Evolutionary conservation across 2,888 invertebrate genomes (phyloP), one percentile per base, ranked within the genome.

Genomic region (Erebia aethiops): DNA sequence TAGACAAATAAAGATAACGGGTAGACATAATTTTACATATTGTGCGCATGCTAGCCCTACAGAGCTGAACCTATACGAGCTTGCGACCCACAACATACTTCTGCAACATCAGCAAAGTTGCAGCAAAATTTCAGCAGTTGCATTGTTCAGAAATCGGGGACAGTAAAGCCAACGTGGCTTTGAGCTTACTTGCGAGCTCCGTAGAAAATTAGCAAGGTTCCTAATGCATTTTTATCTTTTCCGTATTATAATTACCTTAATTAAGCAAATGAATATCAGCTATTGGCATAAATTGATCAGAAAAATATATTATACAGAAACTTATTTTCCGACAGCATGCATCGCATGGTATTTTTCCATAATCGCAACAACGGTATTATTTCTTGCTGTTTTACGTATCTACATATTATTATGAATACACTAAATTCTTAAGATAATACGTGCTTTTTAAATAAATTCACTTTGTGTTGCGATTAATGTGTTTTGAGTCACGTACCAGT

Each of bases 351-450:
- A 41, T 51, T 60, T 61, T 41, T 68, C 60, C 60, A 61, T 54
- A 61, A 61, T 61, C 26, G 51, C 52, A 18, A 68, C 52, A 18
- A 68, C 41, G 51, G 51, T 67, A 52, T 67, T 67, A 60, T 67
- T 78, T 79, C 79, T 77, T 80, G 64, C 35, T 41, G 35, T n/a
- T 35, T 16, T 52, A 35, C 11, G 41, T 64, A 54, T 54, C 64
- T 64, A 35, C 46, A 61, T 62, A 62, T 60, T 63, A 63, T 52
- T 64, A 54, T 21, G 18, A 64, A 64, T 64, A 54, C 54, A 64
- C 64, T 41, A 54, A 54, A 64, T 64, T 64, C 54, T 41, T 64
- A 54, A 64, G 54, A 64, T 64, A 52, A 64, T 54, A 52, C 54
- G 54, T 64, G 64, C 41, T 64, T 64, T 64, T 52, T 64, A 64